A percentile compares a stretch with the other conserved stretches of the same genome.
These are phyloP conservation scores for Passer domesticus DNA, from an alignment of 2,113 vertebrate genomes.

Conservation along the genomic window DNA sequence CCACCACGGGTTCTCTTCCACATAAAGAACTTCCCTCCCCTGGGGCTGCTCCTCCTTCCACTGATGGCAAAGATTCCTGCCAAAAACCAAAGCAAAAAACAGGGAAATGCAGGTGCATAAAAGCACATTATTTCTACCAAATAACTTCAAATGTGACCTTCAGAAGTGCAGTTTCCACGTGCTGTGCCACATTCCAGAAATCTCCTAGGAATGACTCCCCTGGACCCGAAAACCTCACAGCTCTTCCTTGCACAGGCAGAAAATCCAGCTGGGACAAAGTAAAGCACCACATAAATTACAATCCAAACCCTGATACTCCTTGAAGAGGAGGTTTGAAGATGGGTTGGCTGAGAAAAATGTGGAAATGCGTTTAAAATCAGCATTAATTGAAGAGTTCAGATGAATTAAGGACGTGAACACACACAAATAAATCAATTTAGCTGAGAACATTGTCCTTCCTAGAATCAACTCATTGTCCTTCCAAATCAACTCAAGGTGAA, in stretches of 20 bases:
- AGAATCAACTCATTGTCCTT: no score
- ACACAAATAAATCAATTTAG: neutral
- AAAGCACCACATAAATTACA: neutral
- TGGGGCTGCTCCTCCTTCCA: neutral
- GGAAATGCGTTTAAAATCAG: neutral
- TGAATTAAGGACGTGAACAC: neutral
- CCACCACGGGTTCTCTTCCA: neutral
- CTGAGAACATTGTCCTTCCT: neutral
- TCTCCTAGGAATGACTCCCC: neutral
- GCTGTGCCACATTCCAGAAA: neutral
- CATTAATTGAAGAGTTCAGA: neutral
- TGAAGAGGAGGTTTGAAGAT: neutral
- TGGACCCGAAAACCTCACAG: neutral
- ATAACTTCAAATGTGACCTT: constrained; percentile 16
- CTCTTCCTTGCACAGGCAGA: neutral
- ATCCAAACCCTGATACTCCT: neutral
- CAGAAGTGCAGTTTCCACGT: neutral
- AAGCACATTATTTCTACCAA: neutral
- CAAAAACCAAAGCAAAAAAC: neutral
- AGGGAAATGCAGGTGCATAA: neutral
- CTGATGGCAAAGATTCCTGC: neutral
- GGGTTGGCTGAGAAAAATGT: neutral
- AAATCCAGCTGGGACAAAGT: neutral
- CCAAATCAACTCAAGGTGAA: no score
- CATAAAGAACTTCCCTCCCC: neutral